These are phyloP conservation scores for Homarus americanus DNA, from an alignment of 1,140 invertebrate species.

Conservation along the genomic window DNA sequence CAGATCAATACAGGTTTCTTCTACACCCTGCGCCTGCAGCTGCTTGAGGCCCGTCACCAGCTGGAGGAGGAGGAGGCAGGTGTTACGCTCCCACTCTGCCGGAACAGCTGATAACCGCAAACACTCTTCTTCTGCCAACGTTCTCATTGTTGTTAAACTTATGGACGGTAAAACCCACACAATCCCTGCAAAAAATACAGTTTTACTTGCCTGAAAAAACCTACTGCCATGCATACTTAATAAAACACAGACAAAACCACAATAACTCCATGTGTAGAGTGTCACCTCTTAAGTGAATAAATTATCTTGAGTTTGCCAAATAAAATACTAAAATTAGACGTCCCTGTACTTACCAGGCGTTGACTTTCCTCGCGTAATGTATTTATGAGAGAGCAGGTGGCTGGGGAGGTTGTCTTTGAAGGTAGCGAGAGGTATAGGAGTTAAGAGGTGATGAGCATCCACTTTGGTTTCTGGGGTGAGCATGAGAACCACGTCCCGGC, in stretches of 20 bases:
- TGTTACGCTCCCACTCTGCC: constrained; percentile 78
- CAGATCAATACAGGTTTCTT: constrained; percentile 85
- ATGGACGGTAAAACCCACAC: constrained; percentile 85
- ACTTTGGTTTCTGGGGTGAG: constrained; percentile 82
- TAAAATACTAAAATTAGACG: too few species aligned
- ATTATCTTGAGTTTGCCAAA: too few species aligned
- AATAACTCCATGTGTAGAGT: too few species aligned
- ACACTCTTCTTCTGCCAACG: constrained; percentile 82
- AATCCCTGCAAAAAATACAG: constrained; percentile 81
- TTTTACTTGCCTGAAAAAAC: too few species aligned
- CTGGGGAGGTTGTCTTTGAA: constrained; percentile 87
- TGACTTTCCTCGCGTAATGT: constrained; percentile 25
- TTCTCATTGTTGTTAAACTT: constrained; percentile 19
- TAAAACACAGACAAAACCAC: too few species aligned
- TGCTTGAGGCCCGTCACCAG: constrained; percentile 88
- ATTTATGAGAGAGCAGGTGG: constrained; percentile 79
- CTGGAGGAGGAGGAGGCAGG: constrained; percentile 87
- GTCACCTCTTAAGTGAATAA: too few species aligned
- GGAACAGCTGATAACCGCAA: constrained; percentile 82
- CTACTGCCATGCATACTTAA: too few species aligned
- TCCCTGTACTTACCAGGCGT: constrained; percentile 29
- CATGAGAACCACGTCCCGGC: constrained; percentile 85
- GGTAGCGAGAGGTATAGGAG: constrained; percentile 86
- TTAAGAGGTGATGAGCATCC: constrained; percentile 80
- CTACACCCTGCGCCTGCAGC: constrained; percentile 89